Base-by-base conservation (phyloP, 2,888 invertebrate species). In the Geotrupes spiniger region DNA sequence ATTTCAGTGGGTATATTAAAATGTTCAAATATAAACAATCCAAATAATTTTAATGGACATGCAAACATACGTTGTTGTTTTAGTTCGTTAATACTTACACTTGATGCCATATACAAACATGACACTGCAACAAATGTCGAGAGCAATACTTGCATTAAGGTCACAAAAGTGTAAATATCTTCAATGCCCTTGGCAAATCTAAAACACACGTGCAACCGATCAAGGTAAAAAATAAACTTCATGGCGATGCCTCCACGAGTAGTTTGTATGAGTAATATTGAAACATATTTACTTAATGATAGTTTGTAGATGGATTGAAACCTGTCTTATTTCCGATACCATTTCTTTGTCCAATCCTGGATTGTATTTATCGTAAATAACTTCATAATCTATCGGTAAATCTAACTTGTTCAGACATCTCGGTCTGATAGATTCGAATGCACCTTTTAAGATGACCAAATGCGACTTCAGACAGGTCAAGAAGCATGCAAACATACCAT, bases 391-490 rank as follows among this genome's bases (percentile, higher is more conserved):
- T 9, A 42, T 36, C 1, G 54, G 27, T 36, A 54, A 26, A n/a
- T 47, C 27, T 17, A 62, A 42, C 11, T 51, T 36, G 33, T 44
- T 28, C 44, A 61, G 31, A 37, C 62, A 59, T 47, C 64, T 53
- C 12, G 53, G 44, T 28, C 56, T 29, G n/a, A 64, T 60, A 1
- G 61, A 59, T 37, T 53, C 51, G 39, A 64, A 61, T 1, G 62
- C 64, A 16, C 59, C 59, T 26, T 54, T 52, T 11, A 64, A 43
- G 21, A 63, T 58, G 21, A 40, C 42, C 25, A 64, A 46, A 48
- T 64, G 63, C 1, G 61, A 59, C 16, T 58, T 60, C 25, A 57
- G 49, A 40, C 59, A 60, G 41, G 59, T 61, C 38, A 64, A 48
- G 6, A 63, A 38, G 25, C 58, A 54, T 16, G 61, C 61, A 47